Evolutionary conservation across 2,888 invertebrate genomes (phyloP).

Genomic region (Thysanoteuthis rhombus): DNA sequence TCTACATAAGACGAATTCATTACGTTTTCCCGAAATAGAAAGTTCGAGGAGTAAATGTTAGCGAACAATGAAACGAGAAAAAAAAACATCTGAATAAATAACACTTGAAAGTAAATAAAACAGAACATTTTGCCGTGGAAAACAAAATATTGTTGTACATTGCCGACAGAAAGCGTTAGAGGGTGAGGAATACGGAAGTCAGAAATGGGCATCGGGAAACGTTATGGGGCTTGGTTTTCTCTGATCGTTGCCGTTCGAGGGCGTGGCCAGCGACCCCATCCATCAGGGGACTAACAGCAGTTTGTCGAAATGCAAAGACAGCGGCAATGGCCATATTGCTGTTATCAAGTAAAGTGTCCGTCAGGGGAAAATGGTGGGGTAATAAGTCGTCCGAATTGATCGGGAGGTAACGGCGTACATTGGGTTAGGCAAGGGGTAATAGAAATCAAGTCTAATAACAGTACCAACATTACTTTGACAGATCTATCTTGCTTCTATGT

Average conservation of each 20-base stretch:
- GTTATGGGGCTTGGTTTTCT: neutral
- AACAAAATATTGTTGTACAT: neutral
- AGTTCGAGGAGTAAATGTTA: neutral
- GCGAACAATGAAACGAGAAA: neutral
- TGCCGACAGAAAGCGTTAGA: neutral
- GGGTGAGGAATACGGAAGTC: neutral
- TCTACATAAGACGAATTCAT: neutral
- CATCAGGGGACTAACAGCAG: neutral
- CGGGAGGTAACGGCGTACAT: neutral
- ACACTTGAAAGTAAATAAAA: conserved; percentile 12
- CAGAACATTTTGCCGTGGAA: neutral
- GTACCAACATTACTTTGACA: too few species aligned
- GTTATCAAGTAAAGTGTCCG: neutral
- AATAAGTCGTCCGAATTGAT: neutral
- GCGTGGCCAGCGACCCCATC: neutral
- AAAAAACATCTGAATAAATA: neutral
- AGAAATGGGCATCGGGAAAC: neutral
- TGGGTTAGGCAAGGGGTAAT: too few species aligned
- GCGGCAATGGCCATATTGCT: neutral
- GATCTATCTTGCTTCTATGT: too few species aligned
- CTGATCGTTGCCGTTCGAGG: neutral
- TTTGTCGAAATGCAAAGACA: neutral
- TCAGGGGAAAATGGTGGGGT: neutral
- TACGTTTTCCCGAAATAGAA: neutral
- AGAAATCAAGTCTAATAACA: too few species aligned